Percentiles rank a stretch among this genome's conserved stretches.
These are phyloP conservation scores for Seira musarum DNA, from an alignment of 2,888 invertebrate genomes.

Conservation along the genomic window DNA sequence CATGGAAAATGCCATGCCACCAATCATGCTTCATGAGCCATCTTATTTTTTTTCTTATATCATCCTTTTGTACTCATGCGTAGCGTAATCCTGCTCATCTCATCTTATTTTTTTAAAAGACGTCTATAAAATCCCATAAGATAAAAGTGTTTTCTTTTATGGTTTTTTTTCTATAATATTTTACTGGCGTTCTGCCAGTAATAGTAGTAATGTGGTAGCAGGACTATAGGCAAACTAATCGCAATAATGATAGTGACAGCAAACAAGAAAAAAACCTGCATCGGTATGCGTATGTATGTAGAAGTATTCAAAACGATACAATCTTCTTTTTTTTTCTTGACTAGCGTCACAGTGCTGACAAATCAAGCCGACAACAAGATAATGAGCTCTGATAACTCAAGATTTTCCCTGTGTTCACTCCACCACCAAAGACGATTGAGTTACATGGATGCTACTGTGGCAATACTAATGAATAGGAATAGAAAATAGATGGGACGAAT, in stretches of 20 bases:
- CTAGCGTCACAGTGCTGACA: conserved; percentile 59
- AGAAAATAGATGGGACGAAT: not conserved
- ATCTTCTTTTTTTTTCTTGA: conserved; percentile 17
- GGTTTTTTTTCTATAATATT: conserved; percentile 12
- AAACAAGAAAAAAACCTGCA: not conserved
- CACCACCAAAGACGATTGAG: not conserved
- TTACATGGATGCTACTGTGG: not conserved
- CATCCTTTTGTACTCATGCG: not conserved
- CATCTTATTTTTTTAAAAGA: not conserved
- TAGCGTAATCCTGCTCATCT: too few species aligned
- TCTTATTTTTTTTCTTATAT: conserved; percentile 27
- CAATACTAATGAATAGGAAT: not conserved
- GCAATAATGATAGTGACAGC: conserved; percentile 12
- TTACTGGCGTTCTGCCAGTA: not conserved
- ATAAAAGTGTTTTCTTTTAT: conserved; percentile 3
- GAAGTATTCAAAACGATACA: too few species aligned
- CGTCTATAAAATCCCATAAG: not conserved
- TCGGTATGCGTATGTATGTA: too few species aligned
- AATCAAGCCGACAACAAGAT: conserved; percentile 62
- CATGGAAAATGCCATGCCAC: conserved; percentile 58
- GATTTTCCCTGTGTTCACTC: not conserved
- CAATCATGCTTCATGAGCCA: conserved; percentile 60
- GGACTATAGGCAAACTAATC: conserved; percentile 10
- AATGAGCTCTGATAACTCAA: conserved; percentile 59
- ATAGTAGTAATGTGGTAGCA: conserved; percentile 1